Conservation (phyloP, 2,797 vertebrate species). For the Propithecus perrieri region DNA sequence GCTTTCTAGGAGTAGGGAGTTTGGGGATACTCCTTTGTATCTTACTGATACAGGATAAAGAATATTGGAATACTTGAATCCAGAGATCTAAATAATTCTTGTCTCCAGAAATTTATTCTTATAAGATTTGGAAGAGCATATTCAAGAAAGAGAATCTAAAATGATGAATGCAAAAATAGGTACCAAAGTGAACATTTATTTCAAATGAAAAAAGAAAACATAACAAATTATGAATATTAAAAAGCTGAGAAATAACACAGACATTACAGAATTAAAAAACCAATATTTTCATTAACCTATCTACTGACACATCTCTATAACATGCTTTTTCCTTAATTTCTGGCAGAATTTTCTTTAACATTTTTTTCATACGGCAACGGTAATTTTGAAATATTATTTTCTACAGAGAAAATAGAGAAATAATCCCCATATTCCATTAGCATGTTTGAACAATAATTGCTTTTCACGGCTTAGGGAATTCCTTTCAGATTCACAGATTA, state of each 20-base stretch:
- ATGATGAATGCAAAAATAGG: not conserved
- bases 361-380: not conserved
- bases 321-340: not conserved
- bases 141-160: not conserved
- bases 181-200: not conserved
- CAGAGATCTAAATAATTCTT: not conserved
- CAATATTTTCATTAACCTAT: not conserved
- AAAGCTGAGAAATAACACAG: not conserved
- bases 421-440: not conserved
- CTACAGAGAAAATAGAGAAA: not conserved
- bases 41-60: not conserved
- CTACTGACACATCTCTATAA: not conserved
- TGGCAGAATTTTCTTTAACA: not conserved
- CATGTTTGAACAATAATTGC: not conserved
- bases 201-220: not conserved
- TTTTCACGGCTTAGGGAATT: not conserved
- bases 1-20: not conserved
- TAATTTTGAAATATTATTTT: not conserved
- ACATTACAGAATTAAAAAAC: not conserved
- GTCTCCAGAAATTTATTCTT: not conserved
- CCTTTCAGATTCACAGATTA: not conserved
- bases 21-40: not conserved
- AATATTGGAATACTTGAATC: not conserved
- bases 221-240: not conserved
- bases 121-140: not conserved